Percentiles rank a stretch among this genome's conserved stretches.
Conservation (phyloP, 2,797 vertebrate species). For the Alca torda region DNA sequence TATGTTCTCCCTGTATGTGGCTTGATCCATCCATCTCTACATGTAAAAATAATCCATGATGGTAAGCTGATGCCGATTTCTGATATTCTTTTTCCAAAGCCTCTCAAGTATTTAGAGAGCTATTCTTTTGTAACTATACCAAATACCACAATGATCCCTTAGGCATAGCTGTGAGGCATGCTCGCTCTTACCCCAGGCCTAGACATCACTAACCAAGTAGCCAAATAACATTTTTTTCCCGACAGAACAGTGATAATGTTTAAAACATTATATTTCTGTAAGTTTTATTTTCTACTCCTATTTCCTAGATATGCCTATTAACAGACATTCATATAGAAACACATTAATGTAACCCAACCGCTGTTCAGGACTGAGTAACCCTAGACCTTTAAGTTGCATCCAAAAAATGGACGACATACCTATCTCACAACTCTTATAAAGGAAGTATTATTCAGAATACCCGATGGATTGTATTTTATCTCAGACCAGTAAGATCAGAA, state of each 20-base stretch:
- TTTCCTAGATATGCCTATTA: background rate
- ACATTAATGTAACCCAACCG: background rate
- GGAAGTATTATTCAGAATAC: background rate
- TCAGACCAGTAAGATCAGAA: background rate
- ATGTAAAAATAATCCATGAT: background rate
- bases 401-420: background rate
- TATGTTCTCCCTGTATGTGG: background rate
- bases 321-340: background rate
- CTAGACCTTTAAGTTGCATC: background rate
- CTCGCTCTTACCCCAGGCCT: fast-evolving
- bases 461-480: background rate
- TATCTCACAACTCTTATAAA: background rate
- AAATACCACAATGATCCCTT: background rate
- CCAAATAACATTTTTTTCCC: background rate
- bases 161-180: background rate
- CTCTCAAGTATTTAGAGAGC: background rate
- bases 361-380: background rate
- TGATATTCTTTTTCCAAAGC: background rate
- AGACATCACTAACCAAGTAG: background rate
- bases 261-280: background rate
- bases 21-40: background rate
- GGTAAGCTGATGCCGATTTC: background rate
- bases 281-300: background rate
- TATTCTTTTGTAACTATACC: background rate
- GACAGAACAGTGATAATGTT: background rate